Base-by-base conservation (phyloP, 64 coral and sea anemone species). In the Actinia equina region DNA sequence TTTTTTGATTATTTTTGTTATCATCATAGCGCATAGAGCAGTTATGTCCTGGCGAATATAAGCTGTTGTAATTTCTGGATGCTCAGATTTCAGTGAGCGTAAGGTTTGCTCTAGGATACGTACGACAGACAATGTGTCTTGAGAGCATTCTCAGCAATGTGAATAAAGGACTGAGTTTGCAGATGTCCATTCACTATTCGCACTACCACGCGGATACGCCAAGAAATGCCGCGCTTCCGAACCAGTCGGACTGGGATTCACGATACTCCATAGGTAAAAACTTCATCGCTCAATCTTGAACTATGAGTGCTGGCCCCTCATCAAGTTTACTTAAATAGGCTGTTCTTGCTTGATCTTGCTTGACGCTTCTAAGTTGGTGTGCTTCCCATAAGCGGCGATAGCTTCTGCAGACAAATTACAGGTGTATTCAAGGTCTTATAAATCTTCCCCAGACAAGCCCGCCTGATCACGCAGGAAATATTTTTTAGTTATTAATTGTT, bases 201-300 rank as follows among this genome's bases (percentile, higher is more conserved):
- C 42, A 2, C n/a, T n/a, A 59, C 71, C 3, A 88, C 87, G 16
- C 51, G 59, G 5, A 88, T 62, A 60, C 81, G 87, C 87, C 62
- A 65, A 65, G 62, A 65, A 65, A 65, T 65, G 19, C 62, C 62
- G 1, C 62, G 62, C 62, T 65, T 65, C 62, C 62, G 22, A 65
- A 65, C 62, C 62, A 65, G 62, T 65, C 22, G 22, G 22, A n/a
- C 62, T 65, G 62, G 62, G 62, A 65, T 65, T 65, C 62, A 7
- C 22, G 22, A 65, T 65, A 65, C 62, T 65, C n/a, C 8, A 65
- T n/a, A 8, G 62, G 62, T 9, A 65, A 65, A n/a, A 65, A 65
- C 22, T 65, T 88, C 87, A 88, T 88, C 19, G 87, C 87, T 52
- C 49, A 80, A 30, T 88, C 87, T 27, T 88, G 71, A 26, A 56